Conservation (phyloP, 2,888 invertebrate genomes). For the Cephalotes varians region DNA sequence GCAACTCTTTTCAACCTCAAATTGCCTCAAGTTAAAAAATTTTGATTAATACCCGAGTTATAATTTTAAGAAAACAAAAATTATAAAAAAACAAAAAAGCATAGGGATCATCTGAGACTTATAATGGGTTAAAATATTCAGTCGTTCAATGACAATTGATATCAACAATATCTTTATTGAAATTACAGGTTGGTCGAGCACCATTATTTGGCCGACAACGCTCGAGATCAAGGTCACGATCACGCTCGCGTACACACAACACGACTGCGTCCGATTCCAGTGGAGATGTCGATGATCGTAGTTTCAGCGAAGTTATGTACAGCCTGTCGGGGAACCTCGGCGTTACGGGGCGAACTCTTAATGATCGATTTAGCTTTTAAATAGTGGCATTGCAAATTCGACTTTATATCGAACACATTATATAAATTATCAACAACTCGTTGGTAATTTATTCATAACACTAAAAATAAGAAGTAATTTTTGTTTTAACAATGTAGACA, state of each 20-base stretch:
- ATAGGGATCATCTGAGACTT: not conserved
- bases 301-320: constrained; percentile 84
- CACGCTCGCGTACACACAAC: constrained; percentile 80
- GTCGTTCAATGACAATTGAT: not conserved
- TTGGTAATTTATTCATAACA: constrained; percentile 62
- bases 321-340: constrained; percentile 82
- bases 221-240: constrained; percentile 80
- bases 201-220: constrained; percentile 75
- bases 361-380: constrained; percentile 84
- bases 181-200: constrained; percentile 68
- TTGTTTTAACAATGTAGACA: constrained; percentile 59
- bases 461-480: constrained; percentile 53
- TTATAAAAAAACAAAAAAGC: not conserved
- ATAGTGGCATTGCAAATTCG: constrained; percentile 42
- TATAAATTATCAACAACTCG: not conserved
- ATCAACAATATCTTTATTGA: not conserved
- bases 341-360: constrained; percentile 83
- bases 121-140: not conserved
- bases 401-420: constrained; percentile 66
- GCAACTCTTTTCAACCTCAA: not conserved
- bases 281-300: constrained; percentile 79
- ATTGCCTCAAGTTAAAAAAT: not conserved
- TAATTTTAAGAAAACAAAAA: too few relatives aligned
- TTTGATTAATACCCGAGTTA: not conserved
- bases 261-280: constrained; percentile 72